phyloP scores from a whole-genome alignment of 2,888 invertebrate species.

The Polydrusus tereticollis region DNA sequence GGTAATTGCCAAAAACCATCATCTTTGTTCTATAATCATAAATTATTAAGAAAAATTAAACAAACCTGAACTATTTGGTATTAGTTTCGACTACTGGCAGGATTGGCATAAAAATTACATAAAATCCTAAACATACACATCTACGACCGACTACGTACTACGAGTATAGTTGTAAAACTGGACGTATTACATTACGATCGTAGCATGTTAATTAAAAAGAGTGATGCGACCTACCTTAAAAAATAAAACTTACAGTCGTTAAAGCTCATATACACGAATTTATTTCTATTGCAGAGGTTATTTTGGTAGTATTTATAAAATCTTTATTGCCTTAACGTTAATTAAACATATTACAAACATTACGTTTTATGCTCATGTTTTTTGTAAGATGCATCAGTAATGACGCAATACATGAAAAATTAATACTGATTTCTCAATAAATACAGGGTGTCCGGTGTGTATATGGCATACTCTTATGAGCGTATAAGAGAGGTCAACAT shows the following conservation, averaged over 20 bases:
- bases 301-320: neutral
- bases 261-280: neutral
- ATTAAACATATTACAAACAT: too few species aligned
- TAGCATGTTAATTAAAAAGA: slow-evolving; percentile 33
- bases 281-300: neutral
- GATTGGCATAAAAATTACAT: slow-evolving; percentile 27
- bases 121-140: slow-evolving; percentile 33
- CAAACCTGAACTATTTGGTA: neutral
- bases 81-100: neutral
- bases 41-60: neutral
- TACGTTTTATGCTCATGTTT: too few species aligned
- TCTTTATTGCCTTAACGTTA: too few species aligned
- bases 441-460: too few species aligned
- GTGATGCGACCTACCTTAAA: slow-evolving; percentile 41
- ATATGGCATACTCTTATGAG: too few species aligned
- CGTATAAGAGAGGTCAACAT: too few species aligned
- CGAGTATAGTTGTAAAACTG: slow-evolving; percentile 12
- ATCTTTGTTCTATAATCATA: too few species aligned
- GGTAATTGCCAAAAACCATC: too few species aligned
- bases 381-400: too few species aligned
- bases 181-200: slow-evolving; percentile 12
- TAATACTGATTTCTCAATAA: too few species aligned
- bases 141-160: slow-evolving; percentile 16
- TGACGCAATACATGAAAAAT: too few species aligned
- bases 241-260: slow-evolving; percentile 26